A percentile compares a stretch with the other conserved stretches of the same genome.
These are phyloP conservation scores for Drosophila anceps DNA, from an alignment of 2,888 invertebrate species.

Conservation along the genomic window DNA sequence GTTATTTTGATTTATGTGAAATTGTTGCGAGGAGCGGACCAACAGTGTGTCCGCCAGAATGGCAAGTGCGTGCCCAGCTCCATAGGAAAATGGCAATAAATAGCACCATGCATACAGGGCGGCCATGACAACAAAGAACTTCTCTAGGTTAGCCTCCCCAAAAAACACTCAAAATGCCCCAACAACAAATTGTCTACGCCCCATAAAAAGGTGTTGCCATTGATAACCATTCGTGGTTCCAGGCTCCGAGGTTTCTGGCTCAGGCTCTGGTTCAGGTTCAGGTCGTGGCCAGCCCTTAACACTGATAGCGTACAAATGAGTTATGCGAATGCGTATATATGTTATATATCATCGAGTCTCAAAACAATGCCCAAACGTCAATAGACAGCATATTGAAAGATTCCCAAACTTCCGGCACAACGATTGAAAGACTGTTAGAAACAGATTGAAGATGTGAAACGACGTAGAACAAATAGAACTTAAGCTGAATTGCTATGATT, in stretches of 20 bases:
- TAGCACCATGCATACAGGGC: constrained; percentile 38
- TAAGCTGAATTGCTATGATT: background rate
- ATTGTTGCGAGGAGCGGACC: constrained; percentile 51
- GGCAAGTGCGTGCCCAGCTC: constrained; percentile 58
- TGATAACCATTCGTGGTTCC: constrained; percentile 46
- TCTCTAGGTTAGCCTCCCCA: constrained; percentile 55
- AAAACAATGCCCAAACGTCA: constrained; percentile 24
- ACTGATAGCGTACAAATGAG: constrained; percentile 45
- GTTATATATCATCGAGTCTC: constrained; percentile 8
- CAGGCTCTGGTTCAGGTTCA: background rate
- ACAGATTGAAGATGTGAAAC: background rate
- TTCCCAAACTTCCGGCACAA: constrained; percentile 16
- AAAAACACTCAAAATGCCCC: constrained; percentile 73
- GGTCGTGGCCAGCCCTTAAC: constrained; percentile 37
- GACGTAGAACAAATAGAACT: background rate
- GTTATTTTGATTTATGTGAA: constrained; percentile 80
- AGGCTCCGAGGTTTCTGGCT: background rate
- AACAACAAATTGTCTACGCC: constrained; percentile 65
- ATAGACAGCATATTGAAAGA: constrained; percentile 34
- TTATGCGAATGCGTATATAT: constrained; percentile 38
- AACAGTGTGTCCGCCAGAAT: constrained; percentile 18
- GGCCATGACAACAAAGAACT: constrained; percentile 62
- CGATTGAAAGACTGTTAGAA: constrained; percentile 6
- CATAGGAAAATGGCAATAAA: constrained; percentile 74
- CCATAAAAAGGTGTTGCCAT: constrained; percentile 67